Percentiles rank a stretch among this genome's conserved stretches.
Evolutionary conservation across 1,140 invertebrate species (phyloP).

Genomic region (Papilio aristodemus): DNA sequence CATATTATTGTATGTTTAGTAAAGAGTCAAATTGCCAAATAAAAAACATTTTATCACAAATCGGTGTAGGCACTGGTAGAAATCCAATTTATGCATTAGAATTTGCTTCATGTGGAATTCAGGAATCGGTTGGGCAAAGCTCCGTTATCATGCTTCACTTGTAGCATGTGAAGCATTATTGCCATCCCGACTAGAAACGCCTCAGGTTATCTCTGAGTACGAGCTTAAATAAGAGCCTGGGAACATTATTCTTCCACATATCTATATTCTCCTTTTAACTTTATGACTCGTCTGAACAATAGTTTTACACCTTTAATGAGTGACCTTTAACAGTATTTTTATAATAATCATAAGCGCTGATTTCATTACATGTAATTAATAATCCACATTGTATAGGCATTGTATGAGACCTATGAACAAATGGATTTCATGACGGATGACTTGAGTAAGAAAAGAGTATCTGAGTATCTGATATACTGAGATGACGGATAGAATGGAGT

Average conservation of each 20-base stretch:
- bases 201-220: constrained; percentile 1
- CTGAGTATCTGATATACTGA: too few relatives aligned
- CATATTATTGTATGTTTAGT: too few relatives aligned
- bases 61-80: not conserved
- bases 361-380: too few relatives aligned
- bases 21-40: too few relatives aligned
- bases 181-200: constrained; percentile 12
- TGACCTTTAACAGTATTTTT: too few relatives aligned
- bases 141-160: constrained; percentile 20
- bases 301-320: not conserved
- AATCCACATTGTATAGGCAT: too few relatives aligned
- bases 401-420: too few relatives aligned
- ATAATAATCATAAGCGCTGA: too few relatives aligned
- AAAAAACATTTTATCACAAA: not conserved
- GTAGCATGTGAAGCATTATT: constrained; percentile 13
- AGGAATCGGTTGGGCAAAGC: constrained; percentile 12
- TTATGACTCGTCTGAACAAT: not conserved
- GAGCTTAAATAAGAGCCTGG: constrained; percentile 4
- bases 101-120: constrained; percentile 14
- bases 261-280: not conserved
- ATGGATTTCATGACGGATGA: too few relatives aligned
- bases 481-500: too few relatives aligned
- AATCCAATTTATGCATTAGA: constrained; percentile 9
- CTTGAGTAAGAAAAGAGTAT: too few relatives aligned
- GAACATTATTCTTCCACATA: not conserved